phyloP scores from a whole-genome alignment of 1,140 invertebrate species.

The Hyphantria cunea region DNA sequence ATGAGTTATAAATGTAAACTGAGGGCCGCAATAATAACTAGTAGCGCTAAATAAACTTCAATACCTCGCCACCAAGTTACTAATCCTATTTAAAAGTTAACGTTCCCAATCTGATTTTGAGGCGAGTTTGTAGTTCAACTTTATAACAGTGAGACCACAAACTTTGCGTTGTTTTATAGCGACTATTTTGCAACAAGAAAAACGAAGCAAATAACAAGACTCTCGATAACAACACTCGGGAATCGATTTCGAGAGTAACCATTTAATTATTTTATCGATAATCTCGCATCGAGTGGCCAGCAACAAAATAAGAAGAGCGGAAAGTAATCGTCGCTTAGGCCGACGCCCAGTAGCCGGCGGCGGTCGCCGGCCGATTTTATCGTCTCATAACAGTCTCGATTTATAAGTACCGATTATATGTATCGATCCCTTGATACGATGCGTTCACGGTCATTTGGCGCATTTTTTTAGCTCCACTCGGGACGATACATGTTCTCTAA shows the following conservation, averaged over 20 bases:
- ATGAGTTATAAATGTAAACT: slow-evolving; percentile 1
- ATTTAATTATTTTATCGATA: slow-evolving; percentile 82
- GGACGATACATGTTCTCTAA: slow-evolving; percentile 41
- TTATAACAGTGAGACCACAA: slow-evolving; percentile 16
- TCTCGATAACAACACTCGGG: slow-evolving; percentile 78
- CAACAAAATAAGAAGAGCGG: slow-evolving; percentile 65
- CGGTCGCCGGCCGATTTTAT: slow-evolving; percentile 69
- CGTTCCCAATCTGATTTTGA: slow-evolving; percentile 22
- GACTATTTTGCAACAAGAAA: slow-evolving; percentile 52
- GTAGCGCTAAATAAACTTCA: neutral
- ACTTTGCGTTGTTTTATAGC: slow-evolving; percentile 7
- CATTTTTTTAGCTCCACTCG: slow-evolving; percentile 43
- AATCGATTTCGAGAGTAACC: slow-evolving; percentile 81
- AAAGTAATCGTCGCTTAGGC: slow-evolving; percentile 76
- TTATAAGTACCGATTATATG: slow-evolving; percentile 80
- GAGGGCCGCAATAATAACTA: neutral
- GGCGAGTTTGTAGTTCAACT: slow-evolving; percentile 6
- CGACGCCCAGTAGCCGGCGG: slow-evolving; percentile 75
- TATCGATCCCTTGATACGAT: slow-evolving; percentile 65
- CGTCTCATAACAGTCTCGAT: slow-evolving; percentile 77
- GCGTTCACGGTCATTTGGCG: slow-evolving; percentile 63
- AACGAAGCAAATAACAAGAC: slow-evolving; percentile 65
- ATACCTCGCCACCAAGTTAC: slow-evolving; percentile 14
- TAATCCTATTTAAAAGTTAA: slow-evolving; percentile 28
- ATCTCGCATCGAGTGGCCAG: slow-evolving; percentile 67